A percentile compares a stretch with the other conserved stretches of the same genome.
Conservation (phyloP, 1,140 invertebrate species). For the Formica selysi region DNA sequence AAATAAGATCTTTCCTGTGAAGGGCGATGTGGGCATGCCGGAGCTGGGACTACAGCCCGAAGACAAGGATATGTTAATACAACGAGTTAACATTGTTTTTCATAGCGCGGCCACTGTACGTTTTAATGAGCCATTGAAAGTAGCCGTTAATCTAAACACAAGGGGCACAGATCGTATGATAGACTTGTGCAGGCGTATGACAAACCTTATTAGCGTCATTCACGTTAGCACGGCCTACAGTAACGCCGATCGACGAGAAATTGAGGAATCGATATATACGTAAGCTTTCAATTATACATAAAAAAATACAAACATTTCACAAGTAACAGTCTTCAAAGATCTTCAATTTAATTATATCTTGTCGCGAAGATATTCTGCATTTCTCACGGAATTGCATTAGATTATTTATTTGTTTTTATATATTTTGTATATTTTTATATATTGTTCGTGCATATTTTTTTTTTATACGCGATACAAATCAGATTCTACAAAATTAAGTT, state of each 20-base stretch:
- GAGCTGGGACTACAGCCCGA: constrained; percentile 89
- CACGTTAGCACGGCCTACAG: constrained; percentile 96
- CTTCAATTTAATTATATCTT: too few relatives aligned
- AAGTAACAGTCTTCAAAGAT: too few relatives aligned
- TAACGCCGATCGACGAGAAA: constrained; percentile 90
- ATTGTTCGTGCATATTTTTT: too few relatives aligned
- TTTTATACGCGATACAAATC: neutral
- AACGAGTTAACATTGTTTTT: constrained; percentile 94
- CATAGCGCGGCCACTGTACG: constrained; percentile 96
- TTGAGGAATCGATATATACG: constrained; percentile 92
- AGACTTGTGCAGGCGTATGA: constrained; percentile 90
- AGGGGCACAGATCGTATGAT: constrained; percentile 90
- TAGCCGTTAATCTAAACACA: constrained; percentile 91
- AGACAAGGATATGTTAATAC: constrained; percentile 87
- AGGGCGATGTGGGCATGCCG: constrained; percentile 90
- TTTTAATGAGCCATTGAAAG: constrained; percentile 91
- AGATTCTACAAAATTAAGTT: neutral
- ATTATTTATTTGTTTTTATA: neutral
- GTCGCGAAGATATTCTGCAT: too few relatives aligned
- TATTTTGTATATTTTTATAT: neutral
- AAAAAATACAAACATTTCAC: neutral
- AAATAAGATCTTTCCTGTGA: constrained; percentile 92
- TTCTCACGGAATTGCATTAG: too few relatives aligned
- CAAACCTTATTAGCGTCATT: constrained; percentile 91
- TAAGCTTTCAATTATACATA: constrained; percentile 54